Evolutionary conservation across 2,797 vertebrate genomes (phyloP), one percentile per base, ranked within the genome.

Genomic region (Clamator glandarius): DNA sequence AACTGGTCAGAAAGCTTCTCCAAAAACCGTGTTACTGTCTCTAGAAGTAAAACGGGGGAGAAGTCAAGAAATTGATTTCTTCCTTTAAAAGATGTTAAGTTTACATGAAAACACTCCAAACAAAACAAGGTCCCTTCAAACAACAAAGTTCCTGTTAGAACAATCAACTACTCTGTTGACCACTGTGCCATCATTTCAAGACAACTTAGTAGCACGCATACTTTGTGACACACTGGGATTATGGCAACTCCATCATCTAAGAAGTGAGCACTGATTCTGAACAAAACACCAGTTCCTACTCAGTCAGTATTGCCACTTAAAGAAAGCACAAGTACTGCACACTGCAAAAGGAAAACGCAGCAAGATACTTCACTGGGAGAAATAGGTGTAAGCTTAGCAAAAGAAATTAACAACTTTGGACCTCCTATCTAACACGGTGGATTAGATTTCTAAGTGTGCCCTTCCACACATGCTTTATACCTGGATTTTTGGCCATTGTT

Each of bases 401-500:
- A 62, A 81, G 44, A 59, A 81, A 74, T 8, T 5, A 69, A 42
- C 41, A 76, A 8, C 14, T 48, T 87, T 28, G 52, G 31, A 57
- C 31, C 11, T 80, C 52, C 24, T 8, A 44, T 1, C 1, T 35
- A 48, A 77, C 21, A 41, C 2, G 63, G 35, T 4, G 42, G 73
- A 35, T 46, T 15, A 70, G 44, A 64, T 59, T 80, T 75, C 50
- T 79, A 44, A 62, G n/a, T 5, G 29, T 15, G 5, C 41, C 54
- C 48, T 76, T 78, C 51, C 46, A 76, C 11, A 33, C 6, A 20
- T 5, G 75, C 25, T 24, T 81, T 61, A 83, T 96, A 99, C 99
- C 99, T 98, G 99, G 99, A 63, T 94, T 99, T 97, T 98, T 98
- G 58, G 99, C 99, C 98, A 99, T 99, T 2, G 99, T 99, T 82